A percentile compares a stretch with the other conserved stretches of the same genome.
phyloP scores from a whole-genome alignment of 2,888 invertebrate genomes.

The Vandiemenella viatica region DNA sequence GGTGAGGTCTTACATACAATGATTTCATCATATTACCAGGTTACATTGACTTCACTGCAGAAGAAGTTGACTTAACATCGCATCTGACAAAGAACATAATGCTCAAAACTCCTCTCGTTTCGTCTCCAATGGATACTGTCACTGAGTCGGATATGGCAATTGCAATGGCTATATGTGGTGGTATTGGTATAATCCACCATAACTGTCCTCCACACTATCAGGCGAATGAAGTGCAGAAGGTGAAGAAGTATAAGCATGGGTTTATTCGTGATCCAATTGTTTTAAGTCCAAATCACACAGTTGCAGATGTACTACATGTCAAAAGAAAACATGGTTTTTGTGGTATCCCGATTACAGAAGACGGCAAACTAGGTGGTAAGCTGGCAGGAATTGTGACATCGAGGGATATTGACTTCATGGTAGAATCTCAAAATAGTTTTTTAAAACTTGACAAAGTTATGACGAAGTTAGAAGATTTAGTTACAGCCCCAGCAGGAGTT shows the following conservation, averaged over 20 bases:
- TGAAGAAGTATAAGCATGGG: conserved; percentile 98
- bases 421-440: conserved; percentile 20
- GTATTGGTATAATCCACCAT: conserved; percentile 93
- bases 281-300: conserved; percentile 71
- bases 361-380: conserved; percentile 83
- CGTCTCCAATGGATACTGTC: conserved; percentile 99
- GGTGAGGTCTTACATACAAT: conserved; percentile 89
- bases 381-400: conserved; percentile 94
- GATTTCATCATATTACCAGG: conserved; percentile 95
- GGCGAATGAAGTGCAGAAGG: conserved; percentile 88
- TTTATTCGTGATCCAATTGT: conserved; percentile 95
- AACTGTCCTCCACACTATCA: conserved; percentile 90
- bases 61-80: conserved; percentile 79
- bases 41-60: conserved; percentile 86
- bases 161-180: conserved; percentile 94
- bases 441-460: conserved; percentile 31
- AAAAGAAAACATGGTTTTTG: conserved; percentile 87
- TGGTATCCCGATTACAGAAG: conserved; percentile 90
- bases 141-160: conserved; percentile 99
- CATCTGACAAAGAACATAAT: conserved; percentile 75
- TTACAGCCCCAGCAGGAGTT: conserved; percentile 79
- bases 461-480: conserved; percentile 72
- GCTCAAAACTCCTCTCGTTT: conserved; percentile 84
- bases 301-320: conserved; percentile 75
- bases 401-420: conserved; percentile 89